Evolutionary conservation across 2,797 vertebrate species (phyloP).

Genomic region (Clarias platycephalus): DNA sequence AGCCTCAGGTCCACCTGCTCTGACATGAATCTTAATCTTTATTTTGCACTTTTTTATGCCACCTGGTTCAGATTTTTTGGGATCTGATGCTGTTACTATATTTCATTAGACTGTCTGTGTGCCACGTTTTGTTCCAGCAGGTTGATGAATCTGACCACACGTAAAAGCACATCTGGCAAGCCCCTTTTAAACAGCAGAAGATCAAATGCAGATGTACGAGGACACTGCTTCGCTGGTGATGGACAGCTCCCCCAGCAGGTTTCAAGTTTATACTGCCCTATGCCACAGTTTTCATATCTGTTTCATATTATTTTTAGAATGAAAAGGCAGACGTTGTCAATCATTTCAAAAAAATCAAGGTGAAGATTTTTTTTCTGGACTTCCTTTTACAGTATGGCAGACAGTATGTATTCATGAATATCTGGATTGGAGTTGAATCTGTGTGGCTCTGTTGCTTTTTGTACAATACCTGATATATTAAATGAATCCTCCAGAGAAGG

Average conservation of each 20-base stretch:
- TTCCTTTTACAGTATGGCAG: neutral
- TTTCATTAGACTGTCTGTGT: neutral
- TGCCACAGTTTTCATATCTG: neutral
- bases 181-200: constrained; percentile 49
- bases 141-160: constrained; percentile 14
- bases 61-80: neutral
- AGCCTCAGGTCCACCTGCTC: constrained; percentile 12
- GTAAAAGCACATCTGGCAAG: neutral
- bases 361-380: neutral
- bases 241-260: constrained; percentile 18
- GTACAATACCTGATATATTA: constrained; percentile 58
- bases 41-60: neutral
- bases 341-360: neutral
- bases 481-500: constrained; percentile 39
- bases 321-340: constrained; percentile 17
- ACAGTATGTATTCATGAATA: neutral
- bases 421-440: neutral
- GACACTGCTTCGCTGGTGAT: neutral
- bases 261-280: neutral
- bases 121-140: neutral
- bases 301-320: constrained; percentile 10
- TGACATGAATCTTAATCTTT: neutral
- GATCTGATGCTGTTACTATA: neutral
- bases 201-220: constrained; percentile 57
- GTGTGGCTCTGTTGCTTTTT: constrained; percentile 55